These are phyloP conservation scores for Alligator mississippiensis DNA, from an alignment of 2,113 vertebrate genomes.

Conservation along the genomic window DNA sequence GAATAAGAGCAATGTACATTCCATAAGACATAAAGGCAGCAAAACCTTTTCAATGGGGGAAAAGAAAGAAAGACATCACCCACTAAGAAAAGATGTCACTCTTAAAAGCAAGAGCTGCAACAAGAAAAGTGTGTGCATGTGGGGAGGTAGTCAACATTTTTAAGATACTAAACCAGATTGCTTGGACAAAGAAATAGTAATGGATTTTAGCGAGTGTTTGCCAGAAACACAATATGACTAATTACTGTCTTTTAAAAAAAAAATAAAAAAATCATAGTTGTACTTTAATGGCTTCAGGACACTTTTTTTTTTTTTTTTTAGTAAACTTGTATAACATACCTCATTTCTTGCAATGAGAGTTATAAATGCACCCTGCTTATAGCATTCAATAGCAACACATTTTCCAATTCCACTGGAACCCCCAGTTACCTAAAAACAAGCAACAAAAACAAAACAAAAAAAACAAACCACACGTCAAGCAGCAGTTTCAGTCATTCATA, in stretches of 20 bases:
- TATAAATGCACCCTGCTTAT: slow-evolving; percentile 95
- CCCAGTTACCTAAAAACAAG: slow-evolving; percentile 88
- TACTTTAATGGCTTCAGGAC: background rate
- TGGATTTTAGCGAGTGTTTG: background rate
- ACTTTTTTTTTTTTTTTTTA: background rate
- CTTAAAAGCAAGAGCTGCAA: background rate
- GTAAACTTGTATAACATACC: slow-evolving; percentile 79
- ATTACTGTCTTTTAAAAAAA: background rate
- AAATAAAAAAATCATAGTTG: background rate
- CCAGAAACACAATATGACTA: background rate
- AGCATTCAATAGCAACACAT: slow-evolving; percentile 94
- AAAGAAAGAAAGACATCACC: background rate
- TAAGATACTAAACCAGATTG: background rate
- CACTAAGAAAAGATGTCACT: background rate
- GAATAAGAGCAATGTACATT: background rate
- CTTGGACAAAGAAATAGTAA: background rate
- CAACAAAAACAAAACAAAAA: background rate
- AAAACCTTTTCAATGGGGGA: background rate
- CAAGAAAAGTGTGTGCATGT: background rate
- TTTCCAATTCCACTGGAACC: slow-evolving; percentile 99
- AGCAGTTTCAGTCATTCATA: slow-evolving; percentile 1
- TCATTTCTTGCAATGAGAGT: slow-evolving; percentile 95
- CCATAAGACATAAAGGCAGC: background rate
- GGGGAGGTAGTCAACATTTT: background rate
- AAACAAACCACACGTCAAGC: background rate